Evolutionary conservation across 2,797 vertebrate genomes (phyloP).

Genomic region (Coccyzus lansbergi): DNA sequence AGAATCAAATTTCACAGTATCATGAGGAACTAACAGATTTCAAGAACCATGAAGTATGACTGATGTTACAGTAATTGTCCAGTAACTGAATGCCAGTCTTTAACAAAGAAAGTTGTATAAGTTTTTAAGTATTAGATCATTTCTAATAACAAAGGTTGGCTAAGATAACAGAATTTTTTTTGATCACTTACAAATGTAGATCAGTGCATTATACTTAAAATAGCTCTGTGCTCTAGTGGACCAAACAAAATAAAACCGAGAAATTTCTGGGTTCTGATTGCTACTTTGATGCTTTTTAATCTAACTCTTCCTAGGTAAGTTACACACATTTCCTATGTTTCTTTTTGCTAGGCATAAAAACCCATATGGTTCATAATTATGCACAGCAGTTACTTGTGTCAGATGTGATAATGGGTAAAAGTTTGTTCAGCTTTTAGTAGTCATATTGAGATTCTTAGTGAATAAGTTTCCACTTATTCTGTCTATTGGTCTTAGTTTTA

Average conservation of each 20-base stretch:
- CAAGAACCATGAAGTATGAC: neutral
- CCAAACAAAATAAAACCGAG: neutral
- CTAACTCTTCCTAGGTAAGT: neutral
- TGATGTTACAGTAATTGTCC: neutral
- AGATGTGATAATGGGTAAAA: neutral
- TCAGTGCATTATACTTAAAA: neutral
- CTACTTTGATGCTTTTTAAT: neutral
- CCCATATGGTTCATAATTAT: neutral
- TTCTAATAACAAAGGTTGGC: neutral
- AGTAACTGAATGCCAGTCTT: neutral
- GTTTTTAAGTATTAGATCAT: neutral
- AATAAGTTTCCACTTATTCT: neutral
- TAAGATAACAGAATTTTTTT: neutral
- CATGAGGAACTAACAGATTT: neutral
- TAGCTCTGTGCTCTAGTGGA: neutral
- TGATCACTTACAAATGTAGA: neutral
- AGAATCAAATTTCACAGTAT: neutral
- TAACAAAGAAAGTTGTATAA: neutral
- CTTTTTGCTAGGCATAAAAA: neutral
- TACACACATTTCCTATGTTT: neutral
- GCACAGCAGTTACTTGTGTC: neutral
- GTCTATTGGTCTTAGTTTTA: neutral
- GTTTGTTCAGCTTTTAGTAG: neutral
- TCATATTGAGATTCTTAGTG: neutral
- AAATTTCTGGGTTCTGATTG: neutral